Evolutionary conservation across 1,140 invertebrate genomes (phyloP).

Genomic region (Drosophila tristis): DNA sequence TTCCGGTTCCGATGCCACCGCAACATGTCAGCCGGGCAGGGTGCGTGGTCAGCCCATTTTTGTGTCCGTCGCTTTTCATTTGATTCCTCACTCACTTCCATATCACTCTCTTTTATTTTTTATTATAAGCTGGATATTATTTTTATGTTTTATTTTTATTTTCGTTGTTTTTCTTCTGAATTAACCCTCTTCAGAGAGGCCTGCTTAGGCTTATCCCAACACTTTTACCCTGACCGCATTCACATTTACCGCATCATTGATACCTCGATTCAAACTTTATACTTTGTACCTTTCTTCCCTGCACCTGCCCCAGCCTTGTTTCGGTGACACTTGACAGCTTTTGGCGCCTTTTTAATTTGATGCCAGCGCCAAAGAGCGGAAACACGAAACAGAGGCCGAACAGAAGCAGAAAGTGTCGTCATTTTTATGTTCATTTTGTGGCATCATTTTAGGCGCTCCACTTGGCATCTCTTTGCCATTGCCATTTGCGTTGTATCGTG

Average conservation of each 20-base stretch:
- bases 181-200: conserved; percentile 41
- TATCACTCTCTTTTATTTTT: conserved; percentile 58
- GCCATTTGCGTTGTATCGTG: conserved; percentile 64
- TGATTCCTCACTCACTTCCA: conserved; percentile 4
- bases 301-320: conserved; percentile 1
- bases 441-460: conserved; percentile 54
- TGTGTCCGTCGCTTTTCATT: conserved; percentile 46
- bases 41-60: conserved; percentile 37
- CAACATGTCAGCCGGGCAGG: conserved; percentile 40
- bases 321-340: conserved; percentile 73
- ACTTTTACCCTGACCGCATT: conserved; percentile 46
- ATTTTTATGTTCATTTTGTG: conserved; percentile 67
- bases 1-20: conserved; percentile 49
- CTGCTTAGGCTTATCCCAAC: conserved; percentile 52
- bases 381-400: conserved; percentile 21
- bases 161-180: conserved; percentile 31
- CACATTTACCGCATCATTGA: not conserved
- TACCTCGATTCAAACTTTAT: conserved; percentile 58
- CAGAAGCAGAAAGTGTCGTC: conserved; percentile 27
- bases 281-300: conserved; percentile 18
- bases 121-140: conserved; percentile 40
- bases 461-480: not conserved
- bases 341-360: conserved; percentile 76
- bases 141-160: conserved; percentile 35
- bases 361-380: conserved; percentile 37